Evolutionary conservation across 2,797 vertebrate genomes (phyloP), one percentile per base, ranked within the genome.

Genomic region (Triplophysa yarkandensis): DNA sequence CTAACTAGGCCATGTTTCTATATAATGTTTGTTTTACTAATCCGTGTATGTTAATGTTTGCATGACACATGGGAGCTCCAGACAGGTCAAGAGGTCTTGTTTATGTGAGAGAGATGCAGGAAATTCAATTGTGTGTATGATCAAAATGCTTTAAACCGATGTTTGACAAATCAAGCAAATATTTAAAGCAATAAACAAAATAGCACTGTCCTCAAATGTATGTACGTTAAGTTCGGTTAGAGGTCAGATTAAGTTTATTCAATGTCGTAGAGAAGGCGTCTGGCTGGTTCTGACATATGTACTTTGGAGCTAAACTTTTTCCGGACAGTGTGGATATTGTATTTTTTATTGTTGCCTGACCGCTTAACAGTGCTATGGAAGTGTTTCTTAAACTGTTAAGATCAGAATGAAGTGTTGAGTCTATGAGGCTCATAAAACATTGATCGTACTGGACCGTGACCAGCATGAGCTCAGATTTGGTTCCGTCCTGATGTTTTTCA

Each of bases 61-160:
- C 16, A 23, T 8, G 43, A 25, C 16, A 27, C 39, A 19, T 44
- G 48, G 27, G 32, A 36, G 65, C 28, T 72, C 46, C 23, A 57
- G 48, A 58, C 71, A 63, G 75, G 71, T 75, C 76, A 36, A 78
- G 68, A 69, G 78, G 71, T 46, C 46, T 66, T 39, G 68, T 79
- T 76, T 76, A 71, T 68, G 36, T 60, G 69, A 60, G 55, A 30
- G 21, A 65, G 16, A 60, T 32, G 46, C 30, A 14, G 25, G 2
- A 6, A 11, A 30, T 36, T 30, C 17, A 46, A 19, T 65, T 52
- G n/a, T 30, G 14, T 43, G 25, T 71, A 25, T 67, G 60, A 28
- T 32, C 8, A 23, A 39, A 17, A 16, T 65, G 64, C 13, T 27
- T 27, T 67, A 58, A 50, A 67, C 48, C 48, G 50, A 30, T 63